These are phyloP conservation scores for Edolisoma coerulescens DNA, from an alignment of 2,113 vertebrate species.

Conservation along the genomic window DNA sequence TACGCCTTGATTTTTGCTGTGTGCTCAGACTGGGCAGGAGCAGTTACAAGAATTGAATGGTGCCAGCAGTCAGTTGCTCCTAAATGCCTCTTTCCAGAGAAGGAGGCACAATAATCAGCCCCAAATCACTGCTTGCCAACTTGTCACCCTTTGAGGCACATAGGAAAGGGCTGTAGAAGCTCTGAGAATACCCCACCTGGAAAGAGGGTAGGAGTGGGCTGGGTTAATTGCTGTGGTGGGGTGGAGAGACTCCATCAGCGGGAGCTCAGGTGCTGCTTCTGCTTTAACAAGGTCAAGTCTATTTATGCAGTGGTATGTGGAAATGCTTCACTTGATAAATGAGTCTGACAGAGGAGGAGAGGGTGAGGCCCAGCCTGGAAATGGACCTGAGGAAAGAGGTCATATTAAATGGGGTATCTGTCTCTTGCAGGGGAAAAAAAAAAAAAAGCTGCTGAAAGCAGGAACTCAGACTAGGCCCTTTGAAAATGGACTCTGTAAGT, in stretches of 20 bases:
- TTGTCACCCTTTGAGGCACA: fast-evolving
- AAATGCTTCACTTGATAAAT: constrained; percentile 56
- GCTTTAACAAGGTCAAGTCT: constrained; percentile 47
- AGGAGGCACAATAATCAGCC: background rate
- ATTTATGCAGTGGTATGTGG: constrained; percentile 26
- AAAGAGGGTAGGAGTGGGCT: background rate
- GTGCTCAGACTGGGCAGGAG: background rate
- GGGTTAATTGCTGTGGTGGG: background rate
- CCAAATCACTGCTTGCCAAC: background rate
- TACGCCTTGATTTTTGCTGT: background rate
- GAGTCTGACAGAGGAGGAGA: constrained; percentile 30
- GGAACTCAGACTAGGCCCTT: background rate
- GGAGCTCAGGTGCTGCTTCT: constrained; percentile 46
- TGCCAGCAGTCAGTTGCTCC: background rate
- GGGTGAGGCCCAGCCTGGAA: constrained; percentile 24
- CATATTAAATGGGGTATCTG: constrained; percentile 15
- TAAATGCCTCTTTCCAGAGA: background rate
- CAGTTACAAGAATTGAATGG: background rate
- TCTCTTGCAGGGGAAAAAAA: background rate
- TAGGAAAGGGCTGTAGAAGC: background rate
- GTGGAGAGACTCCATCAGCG: background rate
- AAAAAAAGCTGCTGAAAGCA: constrained; percentile 23
- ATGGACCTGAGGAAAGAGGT: constrained; percentile 30
- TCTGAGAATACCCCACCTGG: background rate
- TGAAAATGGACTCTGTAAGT: constrained; percentile 42